Conservation (phyloP, 1,140 invertebrate species). For the Pectinophora gossypiella region DNA sequence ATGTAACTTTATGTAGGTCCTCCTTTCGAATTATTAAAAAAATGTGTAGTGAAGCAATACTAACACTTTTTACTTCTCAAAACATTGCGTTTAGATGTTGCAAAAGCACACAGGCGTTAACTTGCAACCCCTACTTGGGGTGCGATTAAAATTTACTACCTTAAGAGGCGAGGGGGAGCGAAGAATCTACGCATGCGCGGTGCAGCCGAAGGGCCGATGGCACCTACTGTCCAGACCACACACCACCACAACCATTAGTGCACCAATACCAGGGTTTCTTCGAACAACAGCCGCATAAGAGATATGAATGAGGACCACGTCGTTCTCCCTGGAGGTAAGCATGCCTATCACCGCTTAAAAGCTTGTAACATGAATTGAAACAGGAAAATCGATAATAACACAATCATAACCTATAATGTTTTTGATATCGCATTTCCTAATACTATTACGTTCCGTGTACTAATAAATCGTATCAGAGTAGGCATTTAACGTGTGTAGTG, state of each 20-base stretch:
- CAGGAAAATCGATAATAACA: constrained; percentile 66
- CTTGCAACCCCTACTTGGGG: background rate
- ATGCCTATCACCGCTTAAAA: background rate
- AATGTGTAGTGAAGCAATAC: no score
- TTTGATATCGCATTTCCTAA: no score
- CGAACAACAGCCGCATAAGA: constrained; percentile 53
- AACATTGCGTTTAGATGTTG: no score
- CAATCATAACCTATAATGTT: constrained; percentile 47
- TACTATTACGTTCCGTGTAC: no score
- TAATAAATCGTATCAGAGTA: no score
- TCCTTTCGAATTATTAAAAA: no score
- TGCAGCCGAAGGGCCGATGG: background rate
- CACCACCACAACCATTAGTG: background rate
- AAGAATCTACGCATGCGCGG: constrained; percentile 37
- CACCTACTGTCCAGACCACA: background rate
- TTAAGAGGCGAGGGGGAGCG: constrained; percentile 1
- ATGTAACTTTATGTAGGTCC: no score
- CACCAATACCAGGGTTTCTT: background rate
- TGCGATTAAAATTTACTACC: constrained; percentile 17
- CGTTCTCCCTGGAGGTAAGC: constrained; percentile 84
- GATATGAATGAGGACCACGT: constrained; percentile 84
- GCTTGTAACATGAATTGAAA: background rate
- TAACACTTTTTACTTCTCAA: no score
- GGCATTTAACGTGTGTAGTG: no score
- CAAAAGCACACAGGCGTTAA: no score